These are phyloP conservation scores for Megaceryle alcyon DNA, from an alignment of 2,797 vertebrate species.

Conservation along the genomic window DNA sequence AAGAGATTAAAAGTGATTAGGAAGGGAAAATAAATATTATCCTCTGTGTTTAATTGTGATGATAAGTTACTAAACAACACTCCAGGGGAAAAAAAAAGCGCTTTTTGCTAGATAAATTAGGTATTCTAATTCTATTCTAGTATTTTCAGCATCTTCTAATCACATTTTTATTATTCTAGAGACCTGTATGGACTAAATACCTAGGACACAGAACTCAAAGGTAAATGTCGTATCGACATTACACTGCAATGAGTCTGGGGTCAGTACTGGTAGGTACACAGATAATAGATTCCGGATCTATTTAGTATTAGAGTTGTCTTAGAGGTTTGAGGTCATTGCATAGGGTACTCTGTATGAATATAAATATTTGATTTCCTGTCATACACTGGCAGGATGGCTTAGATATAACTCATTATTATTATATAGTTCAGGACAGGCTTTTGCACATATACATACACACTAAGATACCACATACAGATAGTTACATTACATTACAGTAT, in stretches of 20 bases:
- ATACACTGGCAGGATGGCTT: background rate
- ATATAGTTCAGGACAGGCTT: background rate
- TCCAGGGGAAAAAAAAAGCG: background rate
- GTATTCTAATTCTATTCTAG: background rate
- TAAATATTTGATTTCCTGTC: background rate
- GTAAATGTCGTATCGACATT: background rate
- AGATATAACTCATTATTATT: background rate
- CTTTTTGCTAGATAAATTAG: background rate
- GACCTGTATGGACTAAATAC: background rate
- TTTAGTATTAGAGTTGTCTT: background rate
- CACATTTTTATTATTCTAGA: background rate
- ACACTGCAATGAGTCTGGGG: background rate
- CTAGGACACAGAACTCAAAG: background rate
- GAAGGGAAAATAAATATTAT: background rate
- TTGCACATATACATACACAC: background rate
- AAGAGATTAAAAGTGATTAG: conserved; percentile 19
- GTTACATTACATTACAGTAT: no score
- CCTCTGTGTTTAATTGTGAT: background rate
- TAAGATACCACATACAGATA: background rate
- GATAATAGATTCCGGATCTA: background rate
- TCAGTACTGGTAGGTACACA: background rate
- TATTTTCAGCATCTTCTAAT: background rate
- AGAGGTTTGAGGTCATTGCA: background rate
- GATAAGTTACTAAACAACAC: background rate
- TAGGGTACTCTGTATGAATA: background rate